Base-by-base conservation (phyloP, 2,113 vertebrate genomes). In the Myrmecophaga tridactyla region DNA sequence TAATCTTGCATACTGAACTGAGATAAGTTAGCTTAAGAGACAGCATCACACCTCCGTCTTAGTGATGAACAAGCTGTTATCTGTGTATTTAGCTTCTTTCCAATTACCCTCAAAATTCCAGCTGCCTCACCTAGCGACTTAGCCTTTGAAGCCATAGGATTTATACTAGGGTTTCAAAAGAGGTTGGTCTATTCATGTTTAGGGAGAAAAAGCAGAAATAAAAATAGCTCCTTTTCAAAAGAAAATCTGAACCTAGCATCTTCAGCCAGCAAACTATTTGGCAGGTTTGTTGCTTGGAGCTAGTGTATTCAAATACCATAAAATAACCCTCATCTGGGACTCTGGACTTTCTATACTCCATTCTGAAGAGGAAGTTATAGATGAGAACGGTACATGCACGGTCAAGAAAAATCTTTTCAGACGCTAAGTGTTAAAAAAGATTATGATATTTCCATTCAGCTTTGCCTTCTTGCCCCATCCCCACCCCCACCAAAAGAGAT, bases 211-310 rank as follows among this genome's bases (percentile, higher is more conserved):
- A 46, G 3, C 14, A 94, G 17, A 83, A 31, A 82, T 18, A 86
- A 92, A 95, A 88, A n/a, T 0, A 75, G 58, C 3, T 25, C 53
- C 23, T 41, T 86, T 72, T 78, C 48, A 67, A 83, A 89, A 58
- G 65, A 89, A 95, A 88, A 51, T 81, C 23, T 90, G 77, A 93
- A 81, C 7, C n/a, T 80, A 82, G 75, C 27, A 89, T 62, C 82
- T 93, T 41, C 36, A 69, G 70, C 31, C 7, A 77, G 27, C 80
- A 84, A 95, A 75, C 25, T 53, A 70, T 63, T 43, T 41, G n/a
- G 20, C 21, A 86, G 21, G 25, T 51, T 70, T 60, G n/a, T 6
- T 94, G 46, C 18, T 92, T 86, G 85, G 60, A 95, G 39, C 3
- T 56, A 34, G 27, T 46, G 1, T 41, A 67, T 27, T 31, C 53